These are phyloP conservation scores for Parauchenoglanis punctatus DNA, from an alignment of 2,797 vertebrate genomes.

Conservation along the genomic window DNA sequence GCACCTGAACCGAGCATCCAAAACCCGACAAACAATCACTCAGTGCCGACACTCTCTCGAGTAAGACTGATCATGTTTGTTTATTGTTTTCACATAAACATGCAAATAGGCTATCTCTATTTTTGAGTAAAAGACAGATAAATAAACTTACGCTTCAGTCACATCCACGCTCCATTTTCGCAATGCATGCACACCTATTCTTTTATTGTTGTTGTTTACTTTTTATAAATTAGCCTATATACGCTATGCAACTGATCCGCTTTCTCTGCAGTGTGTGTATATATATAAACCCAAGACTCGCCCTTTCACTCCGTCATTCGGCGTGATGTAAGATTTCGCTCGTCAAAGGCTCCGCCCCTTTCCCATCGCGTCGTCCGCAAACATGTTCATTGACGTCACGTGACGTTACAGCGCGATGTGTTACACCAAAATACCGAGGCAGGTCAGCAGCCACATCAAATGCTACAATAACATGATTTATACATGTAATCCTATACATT, in stretches of 20 bases:
- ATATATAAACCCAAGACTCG: conserved; percentile 65
- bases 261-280: conserved; percentile 58
- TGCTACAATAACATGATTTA: background rate
- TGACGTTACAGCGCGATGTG: background rate
- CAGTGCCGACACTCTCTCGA: background rate
- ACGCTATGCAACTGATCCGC: conserved; percentile 46
- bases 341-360: conserved; percentile 20
- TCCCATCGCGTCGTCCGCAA: background rate
- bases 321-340: conserved; percentile 61
- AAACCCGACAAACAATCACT: background rate
- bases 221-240: conserved; percentile 57
- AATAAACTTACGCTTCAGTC: conserved; percentile 52
- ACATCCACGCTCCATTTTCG: conserved; percentile 15
- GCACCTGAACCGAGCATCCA: too few species aligned
- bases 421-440: background rate
- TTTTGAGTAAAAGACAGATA: background rate
- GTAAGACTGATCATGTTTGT: background rate
- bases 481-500: background rate
- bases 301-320: conserved; percentile 72
- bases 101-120: background rate
- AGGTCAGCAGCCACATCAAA: background rate
- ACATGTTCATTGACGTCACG: background rate
- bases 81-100: conserved; percentile 18
- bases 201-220: conserved; percentile 36
- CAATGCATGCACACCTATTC: background rate